Evolutionary conservation across 92 coral and sea anemone species (phyloP).

Genomic region (Scolanthus callimorphus): DNA sequence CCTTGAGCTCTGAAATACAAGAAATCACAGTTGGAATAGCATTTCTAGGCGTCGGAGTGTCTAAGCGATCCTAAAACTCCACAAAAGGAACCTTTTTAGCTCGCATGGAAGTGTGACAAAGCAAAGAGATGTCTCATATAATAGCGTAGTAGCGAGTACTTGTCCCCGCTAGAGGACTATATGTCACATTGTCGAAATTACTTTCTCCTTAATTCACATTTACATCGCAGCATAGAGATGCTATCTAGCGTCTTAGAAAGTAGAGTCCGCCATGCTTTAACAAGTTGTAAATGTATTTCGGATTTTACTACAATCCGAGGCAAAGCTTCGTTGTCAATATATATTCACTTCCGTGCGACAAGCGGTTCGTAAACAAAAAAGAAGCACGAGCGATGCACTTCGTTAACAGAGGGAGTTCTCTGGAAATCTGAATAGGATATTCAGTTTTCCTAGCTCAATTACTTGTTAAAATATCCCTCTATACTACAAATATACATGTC

Average conservation of each 20-base stretch:
- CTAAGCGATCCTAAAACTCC: not conserved
- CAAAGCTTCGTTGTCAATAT: no score
- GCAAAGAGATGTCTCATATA: not conserved
- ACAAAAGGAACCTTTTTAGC: constrained; percentile 6
- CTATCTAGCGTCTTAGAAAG: not conserved
- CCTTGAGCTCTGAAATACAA: constrained; percentile 8
- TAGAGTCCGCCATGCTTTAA: no score
- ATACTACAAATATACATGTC: no score
- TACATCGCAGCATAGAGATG: not conserved
- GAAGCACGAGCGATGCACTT: no score
- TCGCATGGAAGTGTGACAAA: not conserved
- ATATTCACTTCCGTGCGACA: no score
- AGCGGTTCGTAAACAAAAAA: no score
- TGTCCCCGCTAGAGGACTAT: not conserved
- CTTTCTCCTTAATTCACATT: not conserved
- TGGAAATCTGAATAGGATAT: no score
- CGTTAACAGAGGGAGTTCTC: no score
- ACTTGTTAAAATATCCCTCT: no score
- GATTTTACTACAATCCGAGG: no score
- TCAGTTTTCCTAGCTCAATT: no score
- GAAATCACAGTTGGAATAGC: constrained; percentile 37
- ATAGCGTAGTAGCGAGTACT: not conserved
- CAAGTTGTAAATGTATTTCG: no score
- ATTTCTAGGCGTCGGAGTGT: constrained; percentile 18
- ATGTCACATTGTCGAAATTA: not conserved